Percentiles rank a stretch among this genome's conserved stretches.
These are phyloP conservation scores for Carcina quercana DNA, from an alignment of 2,888 invertebrate species.

Conservation along the genomic window DNA sequence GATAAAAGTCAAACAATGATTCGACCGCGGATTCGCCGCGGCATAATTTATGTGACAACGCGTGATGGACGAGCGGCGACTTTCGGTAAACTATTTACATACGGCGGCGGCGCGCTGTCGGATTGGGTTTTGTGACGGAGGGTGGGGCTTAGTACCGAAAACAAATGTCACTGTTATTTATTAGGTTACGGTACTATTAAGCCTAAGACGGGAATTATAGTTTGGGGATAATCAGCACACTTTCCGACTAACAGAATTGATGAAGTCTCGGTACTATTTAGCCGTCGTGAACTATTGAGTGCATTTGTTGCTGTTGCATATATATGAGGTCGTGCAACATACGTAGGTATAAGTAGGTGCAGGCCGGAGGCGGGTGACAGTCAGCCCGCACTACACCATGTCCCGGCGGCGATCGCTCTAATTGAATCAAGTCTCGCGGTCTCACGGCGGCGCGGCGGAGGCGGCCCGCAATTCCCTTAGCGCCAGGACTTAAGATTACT, in stretches of 20 bases:
- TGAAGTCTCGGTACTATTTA: too few relatives aligned
- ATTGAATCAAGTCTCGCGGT: conserved; percentile 55
- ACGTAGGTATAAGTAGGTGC: too few relatives aligned
- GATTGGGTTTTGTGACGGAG: conserved; percentile 72
- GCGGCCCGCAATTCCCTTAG: conserved; percentile 50
- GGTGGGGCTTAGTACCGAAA: conserved; percentile 72
- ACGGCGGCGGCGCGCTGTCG: conserved; percentile 67
- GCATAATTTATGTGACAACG: conserved; percentile 75
- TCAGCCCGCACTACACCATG: conserved; percentile 16
- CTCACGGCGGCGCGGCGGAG: conserved; percentile 20
- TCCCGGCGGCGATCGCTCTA: conserved; percentile 48
- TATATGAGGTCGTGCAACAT: too few relatives aligned
- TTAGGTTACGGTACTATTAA: conserved; percentile 66
- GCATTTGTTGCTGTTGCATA: too few relatives aligned
- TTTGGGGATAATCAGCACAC: conserved; percentile 7
- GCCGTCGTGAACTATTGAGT: too few relatives aligned
- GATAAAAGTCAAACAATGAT: conserved; percentile 75
- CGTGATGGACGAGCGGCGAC: conserved; percentile 74
- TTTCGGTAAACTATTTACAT: conserved; percentile 75
- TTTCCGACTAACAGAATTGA: too few relatives aligned
- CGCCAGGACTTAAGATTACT: conserved; percentile 61
- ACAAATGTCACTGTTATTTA: conserved; percentile 74
- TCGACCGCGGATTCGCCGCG: conserved; percentile 74
- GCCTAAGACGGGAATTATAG: conserved; percentile 61
- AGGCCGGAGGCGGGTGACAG: too few relatives aligned